phyloP scores from a whole-genome alignment of 2,113 vertebrate species.

The Microcebus jonahi region DNA sequence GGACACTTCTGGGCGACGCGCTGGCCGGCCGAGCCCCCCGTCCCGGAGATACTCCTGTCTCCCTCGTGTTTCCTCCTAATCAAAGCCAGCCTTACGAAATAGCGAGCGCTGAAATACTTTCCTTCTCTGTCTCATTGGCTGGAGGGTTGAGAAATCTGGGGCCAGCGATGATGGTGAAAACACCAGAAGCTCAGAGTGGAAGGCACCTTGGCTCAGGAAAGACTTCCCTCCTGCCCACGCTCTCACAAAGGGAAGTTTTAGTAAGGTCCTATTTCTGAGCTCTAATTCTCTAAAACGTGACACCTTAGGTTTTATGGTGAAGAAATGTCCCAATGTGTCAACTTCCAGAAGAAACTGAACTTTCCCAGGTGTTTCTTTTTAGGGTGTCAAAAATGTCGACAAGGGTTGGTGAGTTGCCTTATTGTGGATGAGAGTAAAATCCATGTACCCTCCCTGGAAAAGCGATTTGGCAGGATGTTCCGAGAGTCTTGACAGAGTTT shows the following conservation, averaged over 20 bases:
- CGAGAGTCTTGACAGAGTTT: neutral
- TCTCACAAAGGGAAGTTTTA: no score
- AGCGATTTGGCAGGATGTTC: neutral
- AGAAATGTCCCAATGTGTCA: neutral
- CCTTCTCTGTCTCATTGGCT: neutral
- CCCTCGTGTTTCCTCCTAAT: neutral
- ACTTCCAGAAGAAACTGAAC: neutral
- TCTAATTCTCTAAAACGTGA: neutral
- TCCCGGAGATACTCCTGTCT: neutral
- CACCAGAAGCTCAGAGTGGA: neutral
- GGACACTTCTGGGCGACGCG: no score
- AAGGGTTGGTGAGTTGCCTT: neutral
- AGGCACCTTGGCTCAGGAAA: neutral
- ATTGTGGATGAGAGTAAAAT: neutral
- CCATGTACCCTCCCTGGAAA: neutral
- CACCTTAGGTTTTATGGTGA: neutral
- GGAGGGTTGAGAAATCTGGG: neutral
- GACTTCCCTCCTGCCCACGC: rapidly evolving
- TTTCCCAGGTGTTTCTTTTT: neutral
- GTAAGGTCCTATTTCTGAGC: neutral
- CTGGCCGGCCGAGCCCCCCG: neutral
- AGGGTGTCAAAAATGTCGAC: neutral
- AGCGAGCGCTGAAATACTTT: neutral
- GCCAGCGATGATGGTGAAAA: neutral
- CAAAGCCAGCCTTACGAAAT: neutral